Percentiles rank a stretch among this genome's conserved stretches.
These are phyloP conservation scores for Neuroscelio doddi DNA, from an alignment of 2,888 invertebrate genomes.

Conservation along the genomic window DNA sequence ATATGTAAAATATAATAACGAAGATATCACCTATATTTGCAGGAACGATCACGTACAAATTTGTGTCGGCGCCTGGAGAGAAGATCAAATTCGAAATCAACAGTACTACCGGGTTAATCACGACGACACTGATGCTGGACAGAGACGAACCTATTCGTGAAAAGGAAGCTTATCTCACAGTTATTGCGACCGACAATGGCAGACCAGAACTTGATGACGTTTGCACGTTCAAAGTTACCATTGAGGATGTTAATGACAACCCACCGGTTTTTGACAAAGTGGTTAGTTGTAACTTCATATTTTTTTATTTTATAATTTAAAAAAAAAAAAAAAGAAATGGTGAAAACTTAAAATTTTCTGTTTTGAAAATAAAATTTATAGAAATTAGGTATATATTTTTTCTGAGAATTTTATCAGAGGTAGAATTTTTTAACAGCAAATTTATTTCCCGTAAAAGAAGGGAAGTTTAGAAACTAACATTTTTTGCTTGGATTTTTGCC, in stretches of 20 bases:
- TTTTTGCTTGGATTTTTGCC: constrained; percentile 61
- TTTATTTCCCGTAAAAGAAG: no score
- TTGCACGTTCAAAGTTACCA: constrained; percentile 92
- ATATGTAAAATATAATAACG: background rate
- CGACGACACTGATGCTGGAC: constrained; percentile 86
- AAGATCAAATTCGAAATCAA: constrained; percentile 87
- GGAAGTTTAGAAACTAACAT: constrained; percentile 55
- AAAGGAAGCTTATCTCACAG: constrained; percentile 88
- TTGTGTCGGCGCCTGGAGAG: constrained; percentile 83
- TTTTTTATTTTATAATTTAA: no score
- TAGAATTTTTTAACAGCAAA: no score
- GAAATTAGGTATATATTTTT: no score
- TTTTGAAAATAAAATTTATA: no score
- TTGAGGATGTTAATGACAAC: constrained; percentile 96
- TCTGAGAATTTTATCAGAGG: no score
- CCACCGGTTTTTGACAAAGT: constrained; percentile 85
- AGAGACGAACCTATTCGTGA: constrained; percentile 90
- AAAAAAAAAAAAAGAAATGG: no score
- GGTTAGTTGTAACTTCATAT: constrained; percentile 79
- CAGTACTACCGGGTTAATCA: constrained; percentile 82
- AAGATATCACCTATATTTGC: constrained; percentile 18
- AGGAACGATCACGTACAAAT: constrained; percentile 86
- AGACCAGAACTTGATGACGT: constrained; percentile 91
- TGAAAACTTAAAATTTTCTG: no score
- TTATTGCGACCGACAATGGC: constrained; percentile 94